Evolutionary conservation across 2,797 vertebrate species (phyloP).

Genomic region (Odontamblyopus lacepedii): DNA sequence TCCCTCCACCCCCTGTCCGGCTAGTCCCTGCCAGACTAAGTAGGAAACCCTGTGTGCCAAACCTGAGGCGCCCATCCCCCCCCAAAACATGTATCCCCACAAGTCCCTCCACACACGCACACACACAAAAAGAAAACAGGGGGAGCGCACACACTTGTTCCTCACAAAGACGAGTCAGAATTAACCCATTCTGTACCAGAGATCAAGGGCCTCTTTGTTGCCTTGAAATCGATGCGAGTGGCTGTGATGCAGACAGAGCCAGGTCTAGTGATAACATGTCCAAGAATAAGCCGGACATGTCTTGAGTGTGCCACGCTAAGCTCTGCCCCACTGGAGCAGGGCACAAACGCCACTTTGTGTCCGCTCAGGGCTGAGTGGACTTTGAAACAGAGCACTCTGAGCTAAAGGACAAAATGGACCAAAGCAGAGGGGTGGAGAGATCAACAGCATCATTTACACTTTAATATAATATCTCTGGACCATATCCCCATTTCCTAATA

Average conservation of each 20-base stretch:
- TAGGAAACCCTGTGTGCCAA: conserved; percentile 82
- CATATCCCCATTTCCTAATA: neutral
- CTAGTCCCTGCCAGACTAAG: conserved; percentile 82
- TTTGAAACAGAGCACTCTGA: conserved; percentile 3
- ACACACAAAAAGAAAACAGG: conserved; percentile 28
- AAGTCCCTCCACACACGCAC: conserved; percentile 22
- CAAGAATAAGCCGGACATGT: neutral
- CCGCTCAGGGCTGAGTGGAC: neutral
- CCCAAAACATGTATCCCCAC: conserved; percentile 58
- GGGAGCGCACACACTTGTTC: conserved; percentile 36
- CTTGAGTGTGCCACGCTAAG: neutral
- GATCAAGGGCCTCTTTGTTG: conserved; percentile 77
- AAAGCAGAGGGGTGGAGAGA: neutral
- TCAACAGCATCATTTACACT: neutral
- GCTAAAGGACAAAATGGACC: neutral
- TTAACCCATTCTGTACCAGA: conserved; percentile 65
- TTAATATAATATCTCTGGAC: neutral
- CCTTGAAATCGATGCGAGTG: conserved; percentile 37
- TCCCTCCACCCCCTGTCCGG: conserved; percentile 70
- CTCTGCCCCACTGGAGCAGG: neutral
- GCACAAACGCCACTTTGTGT: conserved; percentile 1
- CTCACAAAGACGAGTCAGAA: conserved; percentile 55
- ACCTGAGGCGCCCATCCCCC: conserved; percentile 80
- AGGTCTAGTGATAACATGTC: conserved; percentile 20
- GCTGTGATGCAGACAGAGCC: conserved; percentile 25